Evolutionary conservation across 2,797 vertebrate species (phyloP), one percentile per base, ranked within the genome.

Genomic region (Danio kyathit): DNA sequence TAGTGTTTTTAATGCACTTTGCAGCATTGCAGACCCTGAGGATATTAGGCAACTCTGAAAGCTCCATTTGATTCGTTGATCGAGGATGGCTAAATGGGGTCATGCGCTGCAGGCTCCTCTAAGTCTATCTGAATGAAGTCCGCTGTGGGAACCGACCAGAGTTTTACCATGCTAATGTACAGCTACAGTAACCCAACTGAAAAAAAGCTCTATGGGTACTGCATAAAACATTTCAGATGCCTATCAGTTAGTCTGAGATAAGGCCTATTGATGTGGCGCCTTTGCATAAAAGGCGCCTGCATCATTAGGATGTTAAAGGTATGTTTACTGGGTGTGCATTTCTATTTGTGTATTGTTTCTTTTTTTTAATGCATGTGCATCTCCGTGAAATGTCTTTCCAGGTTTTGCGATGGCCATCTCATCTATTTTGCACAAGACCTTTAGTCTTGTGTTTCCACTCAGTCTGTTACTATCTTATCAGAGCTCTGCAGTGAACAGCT

Each of bases 21-120:
- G n/a, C 44, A 70, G 41, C 74, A 48, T 82, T 56, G 41, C 56
- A 66, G 29, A 21, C 61, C 69, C 69, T 81, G 40, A 67, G 64
- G 56, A 57, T 70, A 83, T 80, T 75, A 57, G 59, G 57, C 57
- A 63, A 43, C 44, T 54, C 40, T 72, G 21, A 81, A 71, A 82
- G 77, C 57, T 65, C 41, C 40, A 17, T 83, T 81, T 82, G 79
- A 80, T 82, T 80, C 14, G 49, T 81, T 75, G 84, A 78, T 82
- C 48, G 75, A 76, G 52, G 41, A 79, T 1, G 48, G 78, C 38
- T 79, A 56, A 82, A 63, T 71, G 41, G 69, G 61, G 67, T 64
- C 44, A 41, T 41, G 10, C 52, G 5, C 13, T 51, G 21, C 16
- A 10, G 59, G 56, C 54, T 80, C 46, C 75, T 67, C 54, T 5